Evolutionary conservation across 2,888 invertebrate species (phyloP).

Genomic region (Copidosoma aretas): DNA sequence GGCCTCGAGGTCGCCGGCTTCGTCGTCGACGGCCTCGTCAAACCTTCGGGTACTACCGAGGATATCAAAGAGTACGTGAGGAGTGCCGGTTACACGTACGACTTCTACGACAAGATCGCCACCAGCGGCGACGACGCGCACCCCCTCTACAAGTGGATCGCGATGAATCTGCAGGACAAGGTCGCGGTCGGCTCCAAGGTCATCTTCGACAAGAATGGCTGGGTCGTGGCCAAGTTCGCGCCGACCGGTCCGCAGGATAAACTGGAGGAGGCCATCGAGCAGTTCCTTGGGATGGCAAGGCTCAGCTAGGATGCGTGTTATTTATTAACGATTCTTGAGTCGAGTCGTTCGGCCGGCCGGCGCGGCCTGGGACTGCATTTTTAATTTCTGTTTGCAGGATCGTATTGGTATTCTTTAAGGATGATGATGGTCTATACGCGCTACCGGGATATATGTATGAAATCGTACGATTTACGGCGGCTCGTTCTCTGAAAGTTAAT

Average conservation of each 20-base stretch:
- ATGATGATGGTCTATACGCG: too few relatives aligned
- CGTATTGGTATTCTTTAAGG: too few relatives aligned
- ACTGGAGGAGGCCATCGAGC: slow-evolving; percentile 2
- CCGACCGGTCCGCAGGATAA: not conserved
- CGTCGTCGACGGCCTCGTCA: slow-evolving; percentile 72
- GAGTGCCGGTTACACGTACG: slow-evolving; percentile 54
- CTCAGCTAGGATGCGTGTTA: not conserved
- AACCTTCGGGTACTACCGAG: slow-evolving; percentile 58
- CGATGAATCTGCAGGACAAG: slow-evolving; percentile 62
- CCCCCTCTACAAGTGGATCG: slow-evolving; percentile 62
- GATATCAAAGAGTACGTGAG: slow-evolving; percentile 55
- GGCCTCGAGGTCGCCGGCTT: slow-evolving; percentile 73
- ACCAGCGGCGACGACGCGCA: slow-evolving; percentile 60
- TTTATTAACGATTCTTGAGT: too few relatives aligned
- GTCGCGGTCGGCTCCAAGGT: slow-evolving; percentile 90
- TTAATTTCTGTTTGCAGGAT: too few relatives aligned
- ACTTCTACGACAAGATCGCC: slow-evolving; percentile 57
- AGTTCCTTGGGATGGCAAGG: not conserved
- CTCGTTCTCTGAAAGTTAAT: too few relatives aligned
- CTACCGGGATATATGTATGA: too few relatives aligned
- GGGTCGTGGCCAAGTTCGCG: slow-evolving; percentile 62
- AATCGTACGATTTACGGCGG: too few relatives aligned
- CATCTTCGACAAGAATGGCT: slow-evolving; percentile 74
- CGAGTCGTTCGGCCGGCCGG: too few relatives aligned
- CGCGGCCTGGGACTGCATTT: too few relatives aligned